Evolutionary conservation across 2,113 vertebrate species (phyloP).

Genomic region (Pluvialis apricaria): DNA sequence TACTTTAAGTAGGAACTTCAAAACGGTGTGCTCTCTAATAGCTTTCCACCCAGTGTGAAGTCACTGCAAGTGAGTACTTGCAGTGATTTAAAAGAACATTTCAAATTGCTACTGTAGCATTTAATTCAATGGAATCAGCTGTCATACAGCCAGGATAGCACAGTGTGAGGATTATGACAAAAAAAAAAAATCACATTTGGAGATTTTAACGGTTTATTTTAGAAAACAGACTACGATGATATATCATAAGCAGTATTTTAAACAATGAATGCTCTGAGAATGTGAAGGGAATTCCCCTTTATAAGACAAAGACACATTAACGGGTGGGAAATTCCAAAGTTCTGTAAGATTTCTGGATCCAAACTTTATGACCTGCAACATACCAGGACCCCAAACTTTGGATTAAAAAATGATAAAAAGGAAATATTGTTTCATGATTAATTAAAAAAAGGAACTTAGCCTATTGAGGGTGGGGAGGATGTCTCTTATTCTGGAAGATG

Average conservation of each 20-base stretch:
- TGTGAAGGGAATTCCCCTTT: not conserved
- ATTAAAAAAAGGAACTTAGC: not conserved
- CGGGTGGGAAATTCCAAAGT: not conserved
- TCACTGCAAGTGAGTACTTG: not conserved
- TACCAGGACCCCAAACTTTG: not conserved
- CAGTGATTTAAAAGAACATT: not conserved
- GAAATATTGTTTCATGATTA: not conserved
- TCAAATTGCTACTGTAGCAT: not conserved
- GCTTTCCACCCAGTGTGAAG: constrained; percentile 5
- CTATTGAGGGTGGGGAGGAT: not conserved
- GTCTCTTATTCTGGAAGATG: not conserved
- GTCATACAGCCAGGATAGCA: not conserved
- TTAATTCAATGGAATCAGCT: not conserved
- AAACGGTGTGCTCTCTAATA: not conserved
- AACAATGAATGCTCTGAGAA: not conserved
- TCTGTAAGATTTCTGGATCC: not conserved
- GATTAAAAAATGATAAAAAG: not conserved
- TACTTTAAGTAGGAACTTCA: not conserved
- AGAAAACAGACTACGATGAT: not conserved
- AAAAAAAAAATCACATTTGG: not conserved
- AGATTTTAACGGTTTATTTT: not conserved
- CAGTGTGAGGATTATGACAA: not conserved
- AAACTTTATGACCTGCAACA: not conserved
- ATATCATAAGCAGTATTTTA: not conserved
- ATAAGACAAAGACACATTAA: not conserved